Base-by-base conservation (phyloP, 2,888 invertebrate species). In the Sesamia inferens region DNA sequence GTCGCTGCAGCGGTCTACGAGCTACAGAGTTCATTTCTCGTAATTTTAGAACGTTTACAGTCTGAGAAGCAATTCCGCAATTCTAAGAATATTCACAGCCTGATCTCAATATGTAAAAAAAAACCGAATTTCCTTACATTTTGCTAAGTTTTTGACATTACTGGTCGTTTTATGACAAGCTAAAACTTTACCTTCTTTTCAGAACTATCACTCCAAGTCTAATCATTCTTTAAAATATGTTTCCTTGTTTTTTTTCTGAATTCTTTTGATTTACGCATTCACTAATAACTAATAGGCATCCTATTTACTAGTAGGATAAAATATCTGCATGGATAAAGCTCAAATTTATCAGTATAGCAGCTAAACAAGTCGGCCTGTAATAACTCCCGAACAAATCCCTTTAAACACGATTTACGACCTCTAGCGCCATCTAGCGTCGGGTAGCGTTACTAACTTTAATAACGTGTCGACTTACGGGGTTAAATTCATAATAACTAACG, bases 351-450 rank as follows among this genome's bases (percentile, higher is more conserved):
- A 31, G 14, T 7, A n/a, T 4, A 16, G 3, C 14, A n/a, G 55
- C 47, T 5, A 10, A 31, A 71, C 10, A 71, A 69, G 55, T 44
- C n/a, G 55, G n/a, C 14, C 1, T 42, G 10, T n/a, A 16, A 13
- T 59, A 44, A 64, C 19, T 82, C 22, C 51, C 24, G n/a, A 54
- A 24, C 6, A 31, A 67, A 61, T 55, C 42, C 19, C 11, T n/a
- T 31, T 10, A 39, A 67, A n/a, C 47, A 1, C n/a, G 24, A 78
- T 55, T 59, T 63, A 57, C 64, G 24, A 67, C 80, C 8, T 1
- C 77, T 89, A 82, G 67, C 93, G 94, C 94, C 95, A 95, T 94
- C 96, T 95, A 88, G 86, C 85, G 89, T 68, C 85, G 93, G 91
- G 92, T 95, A 94, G 96, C 93, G 68, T 62, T 78, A 91, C 80